Percentiles rank a stretch among this genome's conserved stretches.
Conservation (phyloP, 2,113 vertebrate genomes). For the Bambusicola thoracicus region DNA sequence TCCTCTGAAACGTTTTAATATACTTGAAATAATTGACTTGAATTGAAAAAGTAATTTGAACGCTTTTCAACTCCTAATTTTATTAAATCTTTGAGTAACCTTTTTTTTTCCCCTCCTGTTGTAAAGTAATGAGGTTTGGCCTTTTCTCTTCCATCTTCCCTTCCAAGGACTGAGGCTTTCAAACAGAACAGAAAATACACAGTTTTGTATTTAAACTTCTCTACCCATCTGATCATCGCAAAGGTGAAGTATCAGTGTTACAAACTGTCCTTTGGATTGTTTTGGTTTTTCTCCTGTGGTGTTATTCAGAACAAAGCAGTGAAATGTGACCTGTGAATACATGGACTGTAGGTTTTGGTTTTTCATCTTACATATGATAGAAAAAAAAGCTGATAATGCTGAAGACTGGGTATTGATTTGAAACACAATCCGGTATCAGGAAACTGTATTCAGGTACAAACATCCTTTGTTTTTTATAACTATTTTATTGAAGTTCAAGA, state of each 20-base stretch:
- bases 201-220: slow-evolving; percentile 62
- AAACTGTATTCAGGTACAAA: slow-evolving; percentile 78
- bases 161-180: slow-evolving; percentile 72
- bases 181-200: slow-evolving; percentile 52
- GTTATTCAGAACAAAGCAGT: slow-evolving; percentile 56
- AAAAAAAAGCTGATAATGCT: slow-evolving; percentile 47
- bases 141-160: slow-evolving; percentile 49
- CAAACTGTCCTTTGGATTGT: slow-evolving; percentile 61
- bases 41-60: slow-evolving; percentile 73
- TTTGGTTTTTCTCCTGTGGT: slow-evolving; percentile 67
- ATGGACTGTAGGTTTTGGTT: slow-evolving; percentile 54
- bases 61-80: slow-evolving; percentile 78
- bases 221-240: slow-evolving; percentile 42
- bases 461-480: slow-evolving; percentile 63
- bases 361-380: slow-evolving; percentile 38
- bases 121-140: slow-evolving; percentile 56
- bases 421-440: slow-evolving; percentile 73
- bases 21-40: slow-evolving; percentile 81
- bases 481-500: slow-evolving; percentile 78
- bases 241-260: slow-evolving; percentile 77
- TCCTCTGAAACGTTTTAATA: slow-evolving; percentile 80
- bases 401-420: slow-evolving; percentile 65
- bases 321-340: slow-evolving; percentile 57
- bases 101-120: slow-evolving; percentile 62
- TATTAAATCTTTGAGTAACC: slow-evolving; percentile 75